Evolutionary conservation across 2,888 invertebrate species (phyloP), one percentile per base, ranked within the genome.

Genomic region (Podabrus alpinus): DNA sequence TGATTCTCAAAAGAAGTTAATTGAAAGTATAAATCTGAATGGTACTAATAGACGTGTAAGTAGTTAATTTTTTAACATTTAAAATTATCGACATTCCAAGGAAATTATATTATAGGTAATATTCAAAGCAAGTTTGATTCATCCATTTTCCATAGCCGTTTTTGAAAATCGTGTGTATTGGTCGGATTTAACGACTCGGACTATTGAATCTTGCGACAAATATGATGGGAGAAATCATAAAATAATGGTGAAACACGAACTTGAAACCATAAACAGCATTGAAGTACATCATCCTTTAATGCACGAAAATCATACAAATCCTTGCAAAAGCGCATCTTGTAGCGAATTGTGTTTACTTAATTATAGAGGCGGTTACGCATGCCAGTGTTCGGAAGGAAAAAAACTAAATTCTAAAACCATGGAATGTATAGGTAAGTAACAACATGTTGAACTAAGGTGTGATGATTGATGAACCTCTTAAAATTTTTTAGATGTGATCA

Each of bases 131-230:
- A 88, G 92, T 0, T 90, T 94, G 15, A 92, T 92, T 79, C 94
- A 95, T 85, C 97, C 97, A 0, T 96, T 94, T 86, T 92, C 95
- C 0, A 88, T 98, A 77, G 91, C 94, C 0, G 92, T 98, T 1
- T 97, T 97, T 85, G 97, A 97, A 87, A 94, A 96, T 86, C 90
- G 90, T 1, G 85, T 98, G 0, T 98, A 93, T 87, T 98, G 97
- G 96, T 95, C 95, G 62, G 97, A 98, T 85, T 95, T 95, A 95
- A 88, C 90, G 0, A 92, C 93, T 0, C 92, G 92, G 82, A 92
- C 93, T 25, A 90, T 97, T 10, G 92, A 94, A 80, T 91, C 91
- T 0, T 93, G 93, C 69, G 91, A 96, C 84, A 97, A 97, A 84
- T 91, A 94, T 81, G 92, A 91, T 1, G 94, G 94, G 0, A 92